Evolutionary conservation across 2,113 vertebrate genomes (phyloP), one percentile per base, ranked within the genome.

Genomic region (Toxostoma redivivum): DNA sequence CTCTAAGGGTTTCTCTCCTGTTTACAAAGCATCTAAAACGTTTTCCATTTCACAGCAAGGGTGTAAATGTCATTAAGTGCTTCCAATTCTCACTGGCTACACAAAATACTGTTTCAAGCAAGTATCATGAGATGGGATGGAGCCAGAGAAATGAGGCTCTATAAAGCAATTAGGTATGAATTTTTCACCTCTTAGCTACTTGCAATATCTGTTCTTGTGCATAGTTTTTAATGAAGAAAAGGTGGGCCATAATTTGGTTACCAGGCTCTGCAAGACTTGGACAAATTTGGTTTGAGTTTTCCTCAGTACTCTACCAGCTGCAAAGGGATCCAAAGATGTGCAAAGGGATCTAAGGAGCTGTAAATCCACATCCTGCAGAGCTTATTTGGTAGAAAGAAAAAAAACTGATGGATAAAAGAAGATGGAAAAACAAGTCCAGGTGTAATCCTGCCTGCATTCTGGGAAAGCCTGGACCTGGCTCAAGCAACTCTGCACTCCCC

Each of bases 41-140:
- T 51, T 82, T 71, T 27, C 15, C 6, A 5, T 48, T 69, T 80
- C 17, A 45, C 21, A 66, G 7, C 15, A 58, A 70, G 10, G 7
- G 4, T 57, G 24, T 5, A 62, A 61, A 60, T 30, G 9, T 37
- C 28, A n/a, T 9, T 5, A 4, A 4, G n/a, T 27, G 10, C 14
- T 86, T 73, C 62, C 50, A 65, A 1, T 21, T 40, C 15, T 23
- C 5, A 8, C 10, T 25, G 47, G 10, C 18, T 54, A 9, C 27
- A 37, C 23, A 66, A 73, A 20, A 50, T 4, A 19, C 6, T 37
- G 3, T 48, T 88, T 44, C 31, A 81, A 66, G 12, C 7, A 35
- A 42, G 10, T 18, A 20, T 22, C 15, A 31, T 15, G 25, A 57
- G 42, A 44, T 4, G 4, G 10, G 14, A 10, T 25, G 0, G 0